Conservation (phyloP, 2,797 vertebrate species). For the Euphonia xanthogaster region DNA sequence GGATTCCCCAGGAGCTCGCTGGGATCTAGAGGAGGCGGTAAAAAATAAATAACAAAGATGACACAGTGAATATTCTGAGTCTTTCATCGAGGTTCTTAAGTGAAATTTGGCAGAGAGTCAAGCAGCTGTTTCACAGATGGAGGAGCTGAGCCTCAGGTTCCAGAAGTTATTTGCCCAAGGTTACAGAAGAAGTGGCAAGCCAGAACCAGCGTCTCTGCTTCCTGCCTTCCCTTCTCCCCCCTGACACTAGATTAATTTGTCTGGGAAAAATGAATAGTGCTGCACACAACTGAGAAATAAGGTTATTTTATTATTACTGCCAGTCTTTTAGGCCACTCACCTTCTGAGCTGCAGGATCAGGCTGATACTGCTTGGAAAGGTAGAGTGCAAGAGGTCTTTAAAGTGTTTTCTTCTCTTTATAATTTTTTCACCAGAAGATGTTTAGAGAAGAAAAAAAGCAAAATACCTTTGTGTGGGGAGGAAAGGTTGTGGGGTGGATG, state of each 20-base stretch:
- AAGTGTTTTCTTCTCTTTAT: background rate
- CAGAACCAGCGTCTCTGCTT: background rate
- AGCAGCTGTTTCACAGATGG: conserved; percentile 41
- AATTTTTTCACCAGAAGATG: background rate
- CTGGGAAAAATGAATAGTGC: background rate
- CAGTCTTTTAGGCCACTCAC: background rate
- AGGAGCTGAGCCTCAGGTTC: conserved; percentile 10
- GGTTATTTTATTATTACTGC: background rate
- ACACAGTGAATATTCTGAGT: background rate
- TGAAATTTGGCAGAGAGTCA: conserved; percentile 23
- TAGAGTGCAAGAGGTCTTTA: background rate
- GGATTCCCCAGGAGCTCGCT: conserved; percentile 3
- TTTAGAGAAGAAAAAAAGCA: background rate
- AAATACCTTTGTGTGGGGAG: background rate
- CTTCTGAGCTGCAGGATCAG: background rate
- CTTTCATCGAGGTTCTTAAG: conserved; percentile 21
- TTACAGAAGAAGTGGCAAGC: background rate
- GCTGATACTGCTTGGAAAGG: background rate
- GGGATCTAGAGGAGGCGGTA: background rate
- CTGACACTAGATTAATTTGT: background rate
- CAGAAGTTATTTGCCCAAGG: background rate
- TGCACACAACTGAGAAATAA: background rate
- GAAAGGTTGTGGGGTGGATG: background rate
- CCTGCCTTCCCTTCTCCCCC: background rate
- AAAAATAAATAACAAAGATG: conserved; percentile 33